Evolutionary conservation across 2,888 invertebrate species (phyloP), one percentile per base, ranked within the genome.

Genomic region (Caenorhabditis japonica): DNA sequence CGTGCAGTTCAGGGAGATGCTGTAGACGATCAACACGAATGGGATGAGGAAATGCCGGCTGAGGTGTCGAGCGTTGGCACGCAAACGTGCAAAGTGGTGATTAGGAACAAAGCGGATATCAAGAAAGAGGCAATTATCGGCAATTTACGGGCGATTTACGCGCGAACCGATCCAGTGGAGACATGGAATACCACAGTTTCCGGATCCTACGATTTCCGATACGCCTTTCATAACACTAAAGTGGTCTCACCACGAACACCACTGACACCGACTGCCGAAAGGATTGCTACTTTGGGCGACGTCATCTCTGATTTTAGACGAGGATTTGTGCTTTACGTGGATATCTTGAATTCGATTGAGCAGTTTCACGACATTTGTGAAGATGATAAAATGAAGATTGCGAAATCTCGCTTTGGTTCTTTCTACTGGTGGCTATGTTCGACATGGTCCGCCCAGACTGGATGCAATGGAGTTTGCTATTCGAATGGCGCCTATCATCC

Each of bases 401-500:
- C 81, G 10, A 84, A 84, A 43, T 60, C 66, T 30, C 76, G 84
- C 10, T 85, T 84, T 62, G 72, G 81, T 21, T 55, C 82, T 3
- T 85, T 83, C 69, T 83, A 84, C 62, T 84, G 84, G 83, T 83
- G 83, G 82, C 46, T 78, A 46, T 71, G 75, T 12, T 71, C 76
- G 8, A 71, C 77, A 41, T 85, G 84, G 84, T 47, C 68, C 4
- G 72, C 70, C 0, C 19, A 66, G 23, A 56, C 70, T 4, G 72
- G 69, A 3, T 73, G 74, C 33, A 49, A 72, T 13, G 77, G 81
- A 3, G 77, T 84, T 12, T 85, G 84, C 58, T 85, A 84, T 47
- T 64, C 78, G 13, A 85, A 85, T 47, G 85, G 84, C 17, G 60
- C 84, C 17, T 85, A 83, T 55, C 84, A 83, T 39, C 81, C 84